Base-by-base conservation (phyloP, 2,113 vertebrate species). In the Nannobrachium achirus region DNA sequence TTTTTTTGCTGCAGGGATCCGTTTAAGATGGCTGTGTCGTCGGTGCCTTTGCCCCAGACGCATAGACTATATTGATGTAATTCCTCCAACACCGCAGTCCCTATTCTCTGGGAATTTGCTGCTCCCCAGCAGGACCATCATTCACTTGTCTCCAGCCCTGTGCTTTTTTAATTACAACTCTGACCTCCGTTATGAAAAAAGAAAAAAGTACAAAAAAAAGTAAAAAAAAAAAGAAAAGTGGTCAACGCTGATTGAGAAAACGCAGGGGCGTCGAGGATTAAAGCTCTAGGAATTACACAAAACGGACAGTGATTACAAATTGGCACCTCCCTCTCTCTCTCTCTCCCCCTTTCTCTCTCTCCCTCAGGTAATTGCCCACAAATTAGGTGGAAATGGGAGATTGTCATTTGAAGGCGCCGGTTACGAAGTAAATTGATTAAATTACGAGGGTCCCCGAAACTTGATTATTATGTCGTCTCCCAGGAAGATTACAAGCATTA, bases 141-240 rank as follows among this genome's bases (percentile, higher is more conserved):
- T 66, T 74, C 18, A 51, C 15, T 39, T 68, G n/a, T 14, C 76
- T 66, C n/a, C 25, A 41, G 56, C 6, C 38, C 15, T 14, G 10
- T 66, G 55, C 52, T 67, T 75, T 78, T n/a, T 75, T 71, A 86
- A 89, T 87, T 78, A 87, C 66, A 45, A 50, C 56, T 74, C 53
- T 82, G 82, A 88, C 84, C 85, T 71, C 50, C 56, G 59, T 11
- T 74, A 66, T 65, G 71, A 74, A 18, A 67, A 73, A n/a, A n/a
- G n/a, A n/a, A n/a, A n/a, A n/a, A n/a, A n/a, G n/a, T n/a, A n/a
- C n/a, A n/a, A n/a, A n/a, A n/a, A n/a, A n/a, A n/a, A n/a, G n/a
- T n/a, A n/a, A n/a, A n/a, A n/a, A n/a, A n/a, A n/a, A n/a, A n/a
- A n/a, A n/a, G n/a, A n/a, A n/a, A 63, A 66, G 20, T 33, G 66